Base-by-base conservation (phyloP, 2,797 vertebrate genomes). In the Trachurus trachurus region DNA sequence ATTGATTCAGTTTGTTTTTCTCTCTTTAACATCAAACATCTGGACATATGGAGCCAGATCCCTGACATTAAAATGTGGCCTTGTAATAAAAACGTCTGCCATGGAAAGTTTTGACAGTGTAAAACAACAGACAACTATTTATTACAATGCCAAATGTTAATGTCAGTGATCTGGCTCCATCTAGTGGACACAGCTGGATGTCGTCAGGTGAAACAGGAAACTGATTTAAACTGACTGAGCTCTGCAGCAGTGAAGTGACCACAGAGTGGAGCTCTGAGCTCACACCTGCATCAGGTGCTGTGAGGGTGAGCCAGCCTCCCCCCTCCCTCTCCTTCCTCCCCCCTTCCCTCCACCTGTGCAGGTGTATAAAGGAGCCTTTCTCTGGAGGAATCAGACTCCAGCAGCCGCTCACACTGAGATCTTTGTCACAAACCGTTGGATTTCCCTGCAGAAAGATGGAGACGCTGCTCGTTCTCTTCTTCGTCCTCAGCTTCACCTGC, bases 361-460 rank as follows among this genome's bases (percentile, higher is more conserved):
- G 61, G 52, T 52, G 80, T 87, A 91, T 91, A 91, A 91, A 91
- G 87, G 82, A 90, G 66, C 62, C 90, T 88, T 91, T 91, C 86
- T 91, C 69, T 58, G 59, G 64, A 19, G 81, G 72, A 88, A 87
- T 71, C 79, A 64, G 76, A 84, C 77, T 87, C 89, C 79, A 19
- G 52, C 65, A 17, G 52, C 29, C 4, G 3, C 68, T 78, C 81
- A 91, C 88, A 89, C 86, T 80, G 71, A 86, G 47, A 86, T 78
- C 88, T 87, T 88, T 89, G 86, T 91, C 75, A 70, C 70, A 52
- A 58, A 49, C 74, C 1, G 49, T 62, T 0, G 19, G 44, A 68
- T 50, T 81, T 76, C 26, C 70, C 77, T 69, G 59, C 65, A 72
- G 62, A 6, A 88, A 66, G 79, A 91, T 91, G 88, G 78, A 88